Conservation (phyloP, 2,113 vertebrate genomes). For the Hypanus sabinus region DNA sequence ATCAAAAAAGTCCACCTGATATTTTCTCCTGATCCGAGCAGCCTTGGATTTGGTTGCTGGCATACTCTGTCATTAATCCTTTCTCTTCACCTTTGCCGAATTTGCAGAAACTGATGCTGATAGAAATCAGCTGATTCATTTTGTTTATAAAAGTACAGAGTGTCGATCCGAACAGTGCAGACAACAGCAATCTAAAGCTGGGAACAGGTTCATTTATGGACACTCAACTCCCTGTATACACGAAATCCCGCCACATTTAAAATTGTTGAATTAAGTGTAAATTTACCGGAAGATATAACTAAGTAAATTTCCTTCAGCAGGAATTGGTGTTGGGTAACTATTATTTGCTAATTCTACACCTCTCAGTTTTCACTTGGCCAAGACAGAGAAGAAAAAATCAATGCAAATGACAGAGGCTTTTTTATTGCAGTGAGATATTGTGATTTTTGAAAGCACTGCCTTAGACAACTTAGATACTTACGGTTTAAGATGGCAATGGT, state of each 20-base stretch:
- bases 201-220: not conserved
- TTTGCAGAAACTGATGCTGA: not conserved
- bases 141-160: not conserved
- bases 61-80: not conserved
- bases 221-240: no score
- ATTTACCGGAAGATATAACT: not conserved
- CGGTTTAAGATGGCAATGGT: no score
- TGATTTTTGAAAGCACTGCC: not conserved
- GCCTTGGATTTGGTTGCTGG: not conserved
- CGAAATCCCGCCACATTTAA: not conserved
- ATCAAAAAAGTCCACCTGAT: not conserved
- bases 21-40: not conserved
- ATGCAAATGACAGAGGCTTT: no score
- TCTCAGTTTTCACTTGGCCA: not conserved
- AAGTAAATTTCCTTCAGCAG: not conserved
- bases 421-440: not conserved
- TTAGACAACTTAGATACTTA: not conserved
- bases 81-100: not conserved
- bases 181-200: not conserved
- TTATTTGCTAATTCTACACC: not conserved
- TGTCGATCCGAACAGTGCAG: not conserved
- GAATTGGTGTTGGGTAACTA: not conserved
- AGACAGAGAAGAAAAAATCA: not conserved
- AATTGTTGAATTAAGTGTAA: not conserved
- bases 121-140: not conserved